Base-by-base conservation (phyloP, 2,797 vertebrate species). In the Taeniopygia guttata region DNA sequence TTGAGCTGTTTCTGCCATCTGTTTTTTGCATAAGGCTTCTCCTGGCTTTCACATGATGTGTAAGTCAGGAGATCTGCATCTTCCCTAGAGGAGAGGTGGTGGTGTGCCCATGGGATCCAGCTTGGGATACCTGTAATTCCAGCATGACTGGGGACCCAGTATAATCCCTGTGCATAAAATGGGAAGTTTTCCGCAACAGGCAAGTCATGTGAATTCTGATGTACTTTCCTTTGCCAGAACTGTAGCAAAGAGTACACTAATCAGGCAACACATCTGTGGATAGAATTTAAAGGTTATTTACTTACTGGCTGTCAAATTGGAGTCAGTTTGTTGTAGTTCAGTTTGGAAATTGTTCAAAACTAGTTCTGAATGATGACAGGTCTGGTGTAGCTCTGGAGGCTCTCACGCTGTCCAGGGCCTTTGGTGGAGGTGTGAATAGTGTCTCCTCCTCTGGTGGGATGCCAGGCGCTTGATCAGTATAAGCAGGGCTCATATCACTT, bases 241-340 rank as follows among this genome's bases (percentile, higher is more conserved):
- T 13, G 25, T 49, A 42, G 34, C 46, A 81, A 82, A 63, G 48
- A 90, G 30, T 30, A 7, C 0, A 0, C 49, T 90, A 43, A 76
- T 94, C 58, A 70, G 82, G 52, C 55, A 91, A 23, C 67, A 70
- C 49, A 21, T 79, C 63, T 80, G 62, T 56, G 69, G 32, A 16
- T 83, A n/a, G 42, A 56, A 87, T 84, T 75, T 78, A 72, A 90
- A 68, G 75, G 19, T 48, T 84, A 34, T 87, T 87, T 86, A 51
- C 79, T 93, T 92, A 66, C 76, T 66, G 69, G 32, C 74, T 94
- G 89, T 87, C 58, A 92, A 73, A 94, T 90, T 88, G 86, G 84
- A 95, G 72, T 75, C 29, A 58, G 17, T 91, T 95, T 90, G 49
- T 88, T 78, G 32, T 54, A 48, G 42, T 34, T 91, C 17, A 7